Evolutionary conservation across 1,140 invertebrate genomes (phyloP).

Genomic region (Drosophila murphyi): DNA sequence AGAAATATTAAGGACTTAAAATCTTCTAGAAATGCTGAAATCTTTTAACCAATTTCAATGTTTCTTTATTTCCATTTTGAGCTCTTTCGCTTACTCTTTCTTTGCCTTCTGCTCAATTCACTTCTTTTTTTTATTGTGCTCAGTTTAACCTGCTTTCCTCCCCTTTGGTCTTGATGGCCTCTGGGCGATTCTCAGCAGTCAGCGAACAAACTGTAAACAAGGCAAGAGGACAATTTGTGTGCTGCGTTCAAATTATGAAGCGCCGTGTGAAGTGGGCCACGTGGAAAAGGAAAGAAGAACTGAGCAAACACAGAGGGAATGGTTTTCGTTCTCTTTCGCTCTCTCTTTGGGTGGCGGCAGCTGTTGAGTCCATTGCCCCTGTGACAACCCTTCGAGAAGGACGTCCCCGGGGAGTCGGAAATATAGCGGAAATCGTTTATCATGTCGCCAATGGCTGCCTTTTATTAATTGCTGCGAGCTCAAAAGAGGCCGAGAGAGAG

Average conservation of each 20-base stretch:
- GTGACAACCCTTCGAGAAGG: constrained; percentile 32
- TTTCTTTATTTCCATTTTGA: constrained; percentile 4
- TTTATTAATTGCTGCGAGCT: constrained; percentile 76
- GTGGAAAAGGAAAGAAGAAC: constrained; percentile 40
- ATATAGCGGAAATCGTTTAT: constrained; percentile 83
- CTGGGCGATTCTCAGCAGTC: constrained; percentile 6
- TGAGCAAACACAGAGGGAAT: constrained; percentile 17
- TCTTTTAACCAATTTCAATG: background rate
- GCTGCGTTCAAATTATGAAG: constrained; percentile 49
- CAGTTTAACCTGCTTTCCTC: background rate
- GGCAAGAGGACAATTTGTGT: constrained; percentile 40
- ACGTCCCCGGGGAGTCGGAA: constrained; percentile 41
- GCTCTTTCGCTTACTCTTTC: constrained; percentile 1
- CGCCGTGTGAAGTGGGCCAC: constrained; percentile 65
- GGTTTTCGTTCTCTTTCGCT: constrained; percentile 19
- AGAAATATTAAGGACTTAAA: too few relatives aligned
- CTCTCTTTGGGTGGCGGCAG: constrained; percentile 25
- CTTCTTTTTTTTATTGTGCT: constrained; percentile 1
- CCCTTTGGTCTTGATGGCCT: background rate
- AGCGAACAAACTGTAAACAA: constrained; percentile 49
- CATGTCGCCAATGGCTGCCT: constrained; percentile 80
- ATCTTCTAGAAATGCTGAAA: background rate
- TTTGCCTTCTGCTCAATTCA: constrained; percentile 32
- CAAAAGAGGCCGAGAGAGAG: constrained; percentile 15
- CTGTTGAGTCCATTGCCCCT: constrained; percentile 52